Evolutionary conservation across 2,797 vertebrate genomes (phyloP).

Genomic region (Halcyon chelicuti): DNA sequence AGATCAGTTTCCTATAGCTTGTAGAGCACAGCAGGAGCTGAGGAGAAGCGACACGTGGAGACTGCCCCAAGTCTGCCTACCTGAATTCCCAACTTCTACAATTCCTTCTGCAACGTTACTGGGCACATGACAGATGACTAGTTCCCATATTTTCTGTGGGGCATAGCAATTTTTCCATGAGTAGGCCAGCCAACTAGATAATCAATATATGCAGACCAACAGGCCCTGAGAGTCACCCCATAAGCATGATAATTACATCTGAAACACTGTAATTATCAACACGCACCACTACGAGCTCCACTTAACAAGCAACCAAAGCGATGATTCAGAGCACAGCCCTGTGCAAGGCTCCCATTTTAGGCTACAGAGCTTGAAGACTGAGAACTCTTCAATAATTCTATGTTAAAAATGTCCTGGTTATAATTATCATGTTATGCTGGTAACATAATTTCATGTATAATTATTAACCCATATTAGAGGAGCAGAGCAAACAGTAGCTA

Average conservation of each 20-base stretch:
- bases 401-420: neutral
- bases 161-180: neutral
- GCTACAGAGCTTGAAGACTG: neutral
- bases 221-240: neutral
- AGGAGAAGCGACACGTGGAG: neutral
- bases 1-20: neutral
- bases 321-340: constrained; percentile 43
- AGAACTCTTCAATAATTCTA: constrained; percentile 7
- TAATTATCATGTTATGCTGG: constrained; percentile 19
- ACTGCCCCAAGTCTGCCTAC: rapidly evolving
- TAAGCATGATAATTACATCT: constrained; percentile 35
- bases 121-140: neutral
- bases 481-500: constrained; percentile 23
- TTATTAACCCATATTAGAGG: constrained; percentile 15
- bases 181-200: neutral
- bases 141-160: neutral
- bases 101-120: neutral
- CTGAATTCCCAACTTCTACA: neutral
- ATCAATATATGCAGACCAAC: neutral
- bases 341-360: neutral
- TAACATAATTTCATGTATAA: constrained; percentile 10
- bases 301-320: neutral
- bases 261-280: constrained; percentile 31
- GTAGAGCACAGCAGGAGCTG: neutral
- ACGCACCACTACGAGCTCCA: neutral